These are phyloP conservation scores for Orthosia incerta DNA, from an alignment of 2,888 invertebrate genomes.

Conservation along the genomic window DNA sequence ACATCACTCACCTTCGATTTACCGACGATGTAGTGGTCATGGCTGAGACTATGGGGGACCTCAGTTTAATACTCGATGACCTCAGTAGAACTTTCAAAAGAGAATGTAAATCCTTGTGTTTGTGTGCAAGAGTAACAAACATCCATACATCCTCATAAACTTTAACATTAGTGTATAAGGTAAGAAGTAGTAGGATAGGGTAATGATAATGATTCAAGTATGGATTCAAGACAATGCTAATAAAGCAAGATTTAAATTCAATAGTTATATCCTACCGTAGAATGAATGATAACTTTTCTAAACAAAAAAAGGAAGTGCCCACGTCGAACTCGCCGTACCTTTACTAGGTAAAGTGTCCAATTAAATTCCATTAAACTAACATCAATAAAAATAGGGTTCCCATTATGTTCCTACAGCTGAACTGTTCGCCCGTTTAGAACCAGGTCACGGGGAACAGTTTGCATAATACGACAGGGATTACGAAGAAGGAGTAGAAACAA, in stretches of 20 bases:
- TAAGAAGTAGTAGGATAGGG: too few species aligned
- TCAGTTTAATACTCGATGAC: too few species aligned
- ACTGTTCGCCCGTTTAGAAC: constrained; percentile 60
- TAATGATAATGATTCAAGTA: neutral
- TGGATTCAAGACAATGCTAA: neutral
- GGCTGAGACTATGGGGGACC: too few species aligned
- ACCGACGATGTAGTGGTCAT: too few species aligned
- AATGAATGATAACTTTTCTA: too few species aligned
- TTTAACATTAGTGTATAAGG: too few species aligned
- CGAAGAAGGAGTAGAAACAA: constrained; percentile 64
- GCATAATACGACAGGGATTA: constrained; percentile 67
- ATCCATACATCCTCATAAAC: too few species aligned
- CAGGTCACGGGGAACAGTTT: constrained; percentile 72
- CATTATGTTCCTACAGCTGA: constrained; percentile 43
- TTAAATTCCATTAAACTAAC: constrained; percentile 38
- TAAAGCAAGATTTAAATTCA: neutral
- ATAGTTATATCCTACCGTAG: neutral
- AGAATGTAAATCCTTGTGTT: too few species aligned
- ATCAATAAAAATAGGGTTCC: constrained; percentile 42
- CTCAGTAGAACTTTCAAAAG: too few species aligned
- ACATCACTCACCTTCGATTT: too few species aligned
- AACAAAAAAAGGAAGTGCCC: neutral
- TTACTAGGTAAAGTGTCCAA: constrained; percentile 7
- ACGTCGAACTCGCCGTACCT: neutral
- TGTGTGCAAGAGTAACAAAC: too few species aligned